phyloP scores from a whole-genome alignment of 2,113 vertebrate genomes.

The Tor tambroides region DNA sequence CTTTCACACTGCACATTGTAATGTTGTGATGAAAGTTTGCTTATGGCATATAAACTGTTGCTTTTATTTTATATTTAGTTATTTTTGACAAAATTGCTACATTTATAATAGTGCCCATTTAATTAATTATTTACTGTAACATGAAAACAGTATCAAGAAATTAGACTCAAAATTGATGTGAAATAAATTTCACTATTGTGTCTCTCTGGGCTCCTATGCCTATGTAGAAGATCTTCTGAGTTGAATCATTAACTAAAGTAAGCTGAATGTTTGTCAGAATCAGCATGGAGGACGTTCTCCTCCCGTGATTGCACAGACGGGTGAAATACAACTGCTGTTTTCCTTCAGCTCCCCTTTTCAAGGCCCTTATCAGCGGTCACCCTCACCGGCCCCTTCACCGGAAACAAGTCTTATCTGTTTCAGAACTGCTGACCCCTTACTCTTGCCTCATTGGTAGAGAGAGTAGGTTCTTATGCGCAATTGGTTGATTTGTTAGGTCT shows the following conservation, averaged over 20 bases:
- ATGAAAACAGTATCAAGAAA: not conserved
- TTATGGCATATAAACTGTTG: not conserved
- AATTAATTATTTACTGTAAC: not conserved
- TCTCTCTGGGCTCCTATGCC: not conserved
- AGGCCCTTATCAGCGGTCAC: conserved; percentile 71
- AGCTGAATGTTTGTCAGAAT: conserved; percentile 26
- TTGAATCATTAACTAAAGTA: conserved; percentile 50
- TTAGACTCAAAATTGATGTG: not conserved
- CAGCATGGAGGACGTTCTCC: not conserved
- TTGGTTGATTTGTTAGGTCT: conserved; percentile 43
- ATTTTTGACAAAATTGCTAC: not conserved
- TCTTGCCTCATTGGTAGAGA: conserved; percentile 64
- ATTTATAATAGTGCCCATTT: not conserved
- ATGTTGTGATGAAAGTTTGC: not conserved
- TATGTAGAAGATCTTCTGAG: not conserved
- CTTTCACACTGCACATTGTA: not conserved
- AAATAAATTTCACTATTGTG: not conserved
- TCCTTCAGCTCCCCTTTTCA: conserved; percentile 32
- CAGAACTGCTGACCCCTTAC: conserved; percentile 53
- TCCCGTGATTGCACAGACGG: not conserved
- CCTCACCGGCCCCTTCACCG: conserved; percentile 55
- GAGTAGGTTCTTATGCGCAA: conserved; percentile 44
- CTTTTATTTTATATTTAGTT: not conserved
- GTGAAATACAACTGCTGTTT: conserved; percentile 20
- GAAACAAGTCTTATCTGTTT: conserved; percentile 70